Evolutionary conservation across 2,797 vertebrate genomes (phyloP), one percentile per base, ranked within the genome.

Genomic region (Brotula barbata): DNA sequence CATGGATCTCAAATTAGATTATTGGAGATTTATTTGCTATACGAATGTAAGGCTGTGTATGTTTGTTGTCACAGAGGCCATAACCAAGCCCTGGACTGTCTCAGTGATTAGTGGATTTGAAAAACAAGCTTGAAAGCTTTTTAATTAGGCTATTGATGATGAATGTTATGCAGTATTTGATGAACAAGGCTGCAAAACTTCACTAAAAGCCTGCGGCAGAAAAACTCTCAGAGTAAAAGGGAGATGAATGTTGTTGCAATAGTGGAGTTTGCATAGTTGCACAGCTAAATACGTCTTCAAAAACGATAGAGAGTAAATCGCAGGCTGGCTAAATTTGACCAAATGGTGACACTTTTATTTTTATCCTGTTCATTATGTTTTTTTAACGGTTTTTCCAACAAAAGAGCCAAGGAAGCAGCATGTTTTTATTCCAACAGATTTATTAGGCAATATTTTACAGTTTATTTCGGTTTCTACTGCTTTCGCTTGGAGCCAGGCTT

Each of bases 91-190:
- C 73, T 71, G 60, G 77, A 83, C 73, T 87, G 69, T 85, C 71
- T 87, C 57, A 1, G 42, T 84, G 80, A 90, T 89, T 88, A 79
- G 77, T 83, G 73, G 73, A 73, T 82, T 76, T 83, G 87, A 81
- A 84, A 89, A 91, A 90, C 89, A 90, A 83, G 85, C 85, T 81
- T 92, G 86, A 92, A 91, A 93, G 92, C 90, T 90, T 92, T 93
- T 91, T 91, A 90, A 93, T 92, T 86, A 90, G 41, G 69, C 73
- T 72, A 51, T 81, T 81, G 79, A 74, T 84, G 81, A 87, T 81
- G 67, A 81, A 84, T 77, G 73, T 62, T 73, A 68, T 31, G n/a
- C n/a, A n/a, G 60, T 78, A 69, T 82, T 85, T 84, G 75, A 85
- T 81, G 74, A 71, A 77, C 64, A 79, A 59, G 69, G 83, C 59